Conservation (phyloP, 2,113 vertebrate genomes). For the Pygathrix nemaeus region DNA sequence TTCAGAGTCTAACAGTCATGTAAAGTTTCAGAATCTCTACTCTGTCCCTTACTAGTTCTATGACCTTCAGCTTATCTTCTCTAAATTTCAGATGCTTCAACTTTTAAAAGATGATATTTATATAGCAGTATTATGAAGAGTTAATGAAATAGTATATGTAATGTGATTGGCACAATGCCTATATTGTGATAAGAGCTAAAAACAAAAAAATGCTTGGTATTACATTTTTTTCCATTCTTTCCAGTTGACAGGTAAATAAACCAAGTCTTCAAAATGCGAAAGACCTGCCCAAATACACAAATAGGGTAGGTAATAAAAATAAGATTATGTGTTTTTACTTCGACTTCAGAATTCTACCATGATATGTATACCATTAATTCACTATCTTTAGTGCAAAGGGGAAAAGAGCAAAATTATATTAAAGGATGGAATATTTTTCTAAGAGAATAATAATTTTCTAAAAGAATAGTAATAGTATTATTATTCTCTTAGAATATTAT, state of each 20-base stretch:
- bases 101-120: neutral
- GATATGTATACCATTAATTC: neutral
- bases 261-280: neutral
- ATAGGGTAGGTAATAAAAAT: neutral
- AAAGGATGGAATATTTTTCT: neutral
- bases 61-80: neutral
- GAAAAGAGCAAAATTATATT: neutral
- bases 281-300: neutral
- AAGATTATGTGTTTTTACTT: neutral
- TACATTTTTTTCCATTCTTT: neutral
- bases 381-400: neutral
- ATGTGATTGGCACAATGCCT: neutral
- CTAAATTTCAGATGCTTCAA: neutral
- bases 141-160: neutral
- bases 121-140: neutral
- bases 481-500: no score
- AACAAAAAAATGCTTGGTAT: neutral
- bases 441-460: neutral
- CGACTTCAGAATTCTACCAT: neutral
- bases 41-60: neutral
- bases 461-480: no score
- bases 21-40: neutral
- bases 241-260: neutral
- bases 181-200: neutral
- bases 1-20: neutral